Conservation (phyloP, 1,140 invertebrate species). For the Frieseomelitta varia region DNA sequence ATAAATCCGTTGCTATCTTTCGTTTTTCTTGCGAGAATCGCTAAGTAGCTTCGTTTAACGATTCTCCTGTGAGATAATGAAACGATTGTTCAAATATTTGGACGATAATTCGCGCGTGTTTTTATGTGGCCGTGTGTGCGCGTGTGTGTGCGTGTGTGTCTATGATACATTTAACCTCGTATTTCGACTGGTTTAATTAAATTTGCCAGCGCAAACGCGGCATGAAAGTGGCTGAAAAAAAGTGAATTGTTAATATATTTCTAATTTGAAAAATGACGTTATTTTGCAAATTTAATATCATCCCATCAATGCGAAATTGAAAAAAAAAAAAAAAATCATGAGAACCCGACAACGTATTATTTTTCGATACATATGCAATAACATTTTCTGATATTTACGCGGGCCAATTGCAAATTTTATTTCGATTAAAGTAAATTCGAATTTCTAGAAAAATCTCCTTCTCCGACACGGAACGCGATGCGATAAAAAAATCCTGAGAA, state of each 20-base stretch:
- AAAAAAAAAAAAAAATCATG: neutral
- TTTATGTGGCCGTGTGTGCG: too few species aligned
- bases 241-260: neutral
- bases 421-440: neutral
- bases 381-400: neutral
- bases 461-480: neutral
- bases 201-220: neutral
- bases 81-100: neutral
- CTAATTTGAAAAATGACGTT: neutral
- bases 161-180: neutral
- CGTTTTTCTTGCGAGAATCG: too few species aligned
- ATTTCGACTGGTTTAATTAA: neutral
- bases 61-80: too few species aligned
- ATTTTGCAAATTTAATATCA: neutral
- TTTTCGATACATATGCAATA: neutral
- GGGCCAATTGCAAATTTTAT: neutral
- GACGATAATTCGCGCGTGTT: neutral
- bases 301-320: neutral
- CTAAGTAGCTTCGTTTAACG: too few species aligned
- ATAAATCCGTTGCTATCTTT: too few species aligned
- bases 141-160: neutral
- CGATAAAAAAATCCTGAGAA: neutral
- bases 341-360: neutral
- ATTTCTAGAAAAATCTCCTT: neutral
- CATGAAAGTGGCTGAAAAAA: too few species aligned